Evolutionary conservation across 2,888 invertebrate genomes (phyloP), one percentile per base, ranked within the genome.

Genomic region (Papilio demoleus): DNA sequence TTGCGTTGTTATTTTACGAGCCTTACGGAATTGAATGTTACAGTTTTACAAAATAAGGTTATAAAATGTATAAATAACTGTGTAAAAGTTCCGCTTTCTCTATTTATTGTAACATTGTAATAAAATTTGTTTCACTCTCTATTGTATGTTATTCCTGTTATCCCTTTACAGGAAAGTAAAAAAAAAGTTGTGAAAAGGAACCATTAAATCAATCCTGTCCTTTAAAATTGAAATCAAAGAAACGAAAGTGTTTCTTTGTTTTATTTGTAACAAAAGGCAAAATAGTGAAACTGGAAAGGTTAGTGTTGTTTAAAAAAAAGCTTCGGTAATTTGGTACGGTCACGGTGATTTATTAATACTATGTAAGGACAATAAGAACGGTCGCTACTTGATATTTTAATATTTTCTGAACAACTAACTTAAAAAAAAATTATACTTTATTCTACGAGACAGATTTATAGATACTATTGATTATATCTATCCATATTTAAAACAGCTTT

Each of bases 181-280:
- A 38, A 40, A 40, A 40, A 31, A 56, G 27, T 53, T 53, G n/a
- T 53, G n/a, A 40, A 0, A 27, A 40, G 11, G 17, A 17, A 17
- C 27, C 40, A 47, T 11, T 64, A 31, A 68, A 60, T 34, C 40
- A 47, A 47, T 40, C 38, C 50, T 66, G 61, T 62, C 74, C 73
- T 74, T 75, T 68, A 77, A 81, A 83, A 83, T 76, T 70, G 81
- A 83, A 83, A 84, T 82, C 78, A 27, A n/a, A 67, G 60, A 79
- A 81, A 77, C 75, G 82, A 85, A 83, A 85, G 84, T 81, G 69
- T 67, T 22, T 65, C 73, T 76, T 80, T 77, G 75, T 76, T 72
- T 71, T 71, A 61, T 27, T 47, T 68, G 42, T 50, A 42, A 34
- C 53, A 65, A 65, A 59, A 53, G 24, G 68, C 56, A 71, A 71